Percentiles rank a stretch among this genome's conserved stretches.
These are phyloP conservation scores for Drosophila emarginata DNA, from an alignment of 2,888 invertebrate genomes.

Conservation along the genomic window DNA sequence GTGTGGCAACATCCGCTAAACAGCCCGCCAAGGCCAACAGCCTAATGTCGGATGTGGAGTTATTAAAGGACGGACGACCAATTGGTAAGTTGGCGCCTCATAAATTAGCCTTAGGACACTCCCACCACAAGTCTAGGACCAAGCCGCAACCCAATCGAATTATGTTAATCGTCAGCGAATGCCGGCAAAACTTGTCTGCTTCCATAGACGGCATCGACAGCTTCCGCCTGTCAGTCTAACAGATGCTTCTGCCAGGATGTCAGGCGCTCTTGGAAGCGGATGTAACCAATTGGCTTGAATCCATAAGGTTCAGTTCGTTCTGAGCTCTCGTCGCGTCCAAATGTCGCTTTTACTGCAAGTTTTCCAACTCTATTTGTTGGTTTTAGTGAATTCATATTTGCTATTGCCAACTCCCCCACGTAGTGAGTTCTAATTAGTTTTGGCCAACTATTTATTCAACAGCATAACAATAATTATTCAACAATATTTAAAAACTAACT, in stretches of 20 bases:
- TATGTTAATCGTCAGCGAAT: slow-evolving; percentile 61
- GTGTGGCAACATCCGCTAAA: slow-evolving; percentile 38
- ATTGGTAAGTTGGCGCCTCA: slow-evolving; percentile 72
- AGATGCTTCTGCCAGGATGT: slow-evolving; percentile 34
- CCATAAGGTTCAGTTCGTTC: slow-evolving; percentile 37
- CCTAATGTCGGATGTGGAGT: slow-evolving; percentile 35
- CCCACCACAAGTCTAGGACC: not conserved
- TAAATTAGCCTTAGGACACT: slow-evolving; percentile 53
- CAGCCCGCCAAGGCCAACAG: slow-evolving; percentile 53
- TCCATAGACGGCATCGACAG: slow-evolving; percentile 32
- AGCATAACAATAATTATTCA: not conserved
- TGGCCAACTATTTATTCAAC: slow-evolving; percentile 15
- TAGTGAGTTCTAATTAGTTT: slow-evolving; percentile 47
- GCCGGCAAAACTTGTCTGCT: slow-evolving; percentile 51
- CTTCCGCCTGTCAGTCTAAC: slow-evolving; percentile 46
- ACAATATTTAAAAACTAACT: slow-evolving; percentile 9
- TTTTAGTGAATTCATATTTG: slow-evolving; percentile 11
- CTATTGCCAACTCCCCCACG: slow-evolving; percentile 3
- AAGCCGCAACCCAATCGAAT: slow-evolving; percentile 57
- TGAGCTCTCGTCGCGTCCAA: slow-evolving; percentile 50
- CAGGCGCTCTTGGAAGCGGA: slow-evolving; percentile 27
- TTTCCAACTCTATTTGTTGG: slow-evolving; percentile 16
- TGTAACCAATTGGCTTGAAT: slow-evolving; percentile 53
- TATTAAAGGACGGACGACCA: slow-evolving; percentile 42
- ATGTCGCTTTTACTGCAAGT: slow-evolving; percentile 38